Evolutionary conservation across 2,113 vertebrate genomes (phyloP).

Genomic region (Pristiophorus japonicus): DNA sequence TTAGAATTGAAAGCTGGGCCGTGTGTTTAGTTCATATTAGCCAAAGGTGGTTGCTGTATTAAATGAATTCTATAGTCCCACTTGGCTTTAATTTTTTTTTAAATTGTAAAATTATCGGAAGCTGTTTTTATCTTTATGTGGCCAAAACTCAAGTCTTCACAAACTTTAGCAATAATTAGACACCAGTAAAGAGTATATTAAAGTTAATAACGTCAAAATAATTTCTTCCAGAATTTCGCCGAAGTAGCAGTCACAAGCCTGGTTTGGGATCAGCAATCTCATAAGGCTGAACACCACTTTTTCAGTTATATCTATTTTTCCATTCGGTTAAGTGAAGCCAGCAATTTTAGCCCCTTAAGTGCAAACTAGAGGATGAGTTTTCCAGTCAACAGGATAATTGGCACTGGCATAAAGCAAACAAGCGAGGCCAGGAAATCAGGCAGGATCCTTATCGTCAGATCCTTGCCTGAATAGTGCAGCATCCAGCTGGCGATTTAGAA

Average conservation of each 20-base stretch:
- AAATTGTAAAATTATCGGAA: neutral
- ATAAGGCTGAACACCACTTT: neutral
- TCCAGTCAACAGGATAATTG: neutral
- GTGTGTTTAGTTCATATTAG: neutral
- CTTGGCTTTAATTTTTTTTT: neutral
- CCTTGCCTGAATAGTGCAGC: neutral
- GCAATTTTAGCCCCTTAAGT: neutral
- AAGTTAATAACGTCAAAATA: neutral
- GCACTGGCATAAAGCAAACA: neutral
- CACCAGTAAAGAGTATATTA: neutral
- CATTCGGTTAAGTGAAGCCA: neutral
- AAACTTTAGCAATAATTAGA: neutral
- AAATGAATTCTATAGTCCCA: neutral
- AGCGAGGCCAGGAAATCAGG: neutral
- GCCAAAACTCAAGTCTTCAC: neutral
- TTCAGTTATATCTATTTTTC: neutral
- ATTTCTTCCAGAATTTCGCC: neutral
- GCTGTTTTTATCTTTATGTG: neutral
- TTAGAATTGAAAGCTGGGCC: neutral
- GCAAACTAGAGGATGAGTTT: neutral
- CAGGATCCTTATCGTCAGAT: neutral
- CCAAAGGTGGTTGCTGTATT: neutral
- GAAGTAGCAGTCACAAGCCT: neutral
- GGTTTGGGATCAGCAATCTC: neutral
- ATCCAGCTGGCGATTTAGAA: neutral